Percentiles rank a stretch among this genome's conserved stretches.
Conservation (phyloP, 2,113 vertebrate species). For the Corvus cornix region DNA sequence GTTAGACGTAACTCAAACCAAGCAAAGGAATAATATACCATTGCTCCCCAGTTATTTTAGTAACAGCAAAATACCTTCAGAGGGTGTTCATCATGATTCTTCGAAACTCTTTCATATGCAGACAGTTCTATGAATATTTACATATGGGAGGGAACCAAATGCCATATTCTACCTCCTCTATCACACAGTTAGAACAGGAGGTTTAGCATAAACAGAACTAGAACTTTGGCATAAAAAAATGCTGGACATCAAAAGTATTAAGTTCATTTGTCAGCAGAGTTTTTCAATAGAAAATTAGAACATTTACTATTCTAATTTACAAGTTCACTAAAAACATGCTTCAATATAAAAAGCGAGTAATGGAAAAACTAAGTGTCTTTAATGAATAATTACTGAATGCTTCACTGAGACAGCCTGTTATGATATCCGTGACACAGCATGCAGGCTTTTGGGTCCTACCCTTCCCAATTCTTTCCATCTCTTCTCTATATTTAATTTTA, state of each 20-base stretch:
- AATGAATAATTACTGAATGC: neutral
- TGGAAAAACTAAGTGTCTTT: neutral
- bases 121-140: neutral
- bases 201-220: neutral
- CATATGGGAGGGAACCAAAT: neutral
- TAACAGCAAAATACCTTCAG: neutral
- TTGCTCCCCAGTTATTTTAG: neutral
- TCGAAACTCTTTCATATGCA: neutral
- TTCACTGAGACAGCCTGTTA: neutral
- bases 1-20: neutral
- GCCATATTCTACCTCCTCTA: neutral
- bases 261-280: neutral
- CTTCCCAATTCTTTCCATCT: neutral
- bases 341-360: neutral
- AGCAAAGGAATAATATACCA: neutral
- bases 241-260: neutral
- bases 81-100: neutral
- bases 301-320: neutral
- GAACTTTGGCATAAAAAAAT: neutral
- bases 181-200: neutral
- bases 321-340: neutral
- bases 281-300: neutral
- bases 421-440: neutral
- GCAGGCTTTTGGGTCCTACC: neutral
- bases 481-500: neutral